Evolutionary conservation across 2,888 invertebrate species (phyloP).

Genomic region (Sphinx pinastri): DNA sequence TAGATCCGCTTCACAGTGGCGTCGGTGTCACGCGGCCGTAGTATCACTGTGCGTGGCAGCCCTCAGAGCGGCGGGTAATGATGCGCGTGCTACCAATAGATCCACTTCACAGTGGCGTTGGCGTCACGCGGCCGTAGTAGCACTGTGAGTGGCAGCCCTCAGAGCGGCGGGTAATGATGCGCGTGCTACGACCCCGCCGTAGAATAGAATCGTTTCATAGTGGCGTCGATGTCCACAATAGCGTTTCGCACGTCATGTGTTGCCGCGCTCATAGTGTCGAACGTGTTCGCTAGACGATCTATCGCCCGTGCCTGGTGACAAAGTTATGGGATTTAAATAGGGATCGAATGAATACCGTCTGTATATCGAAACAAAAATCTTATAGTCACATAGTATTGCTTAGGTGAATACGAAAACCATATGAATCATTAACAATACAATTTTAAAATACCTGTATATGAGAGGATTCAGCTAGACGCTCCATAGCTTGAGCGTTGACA

Average conservation of each 20-base stretch:
- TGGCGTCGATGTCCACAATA: conserved; percentile 68
- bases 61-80: conserved; percentile 30
- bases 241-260: conserved; percentile 68
- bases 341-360: too few relatives aligned
- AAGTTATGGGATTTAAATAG: not conserved
- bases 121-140: conserved; percentile 49
- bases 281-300: conserved; percentile 67
- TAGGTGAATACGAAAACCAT: too few relatives aligned
- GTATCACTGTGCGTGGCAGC: not conserved
- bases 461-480: conserved; percentile 70
- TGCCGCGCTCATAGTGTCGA: conserved; percentile 62
- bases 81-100: conserved; percentile 64
- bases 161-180: conserved; percentile 36
- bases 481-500: conserved; percentile 68
- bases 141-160: not conserved
- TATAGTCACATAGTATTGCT: too few relatives aligned
- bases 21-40: conserved; percentile 57
- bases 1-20: conserved; percentile 70
- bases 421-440: too few relatives aligned
- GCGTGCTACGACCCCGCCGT: conserved; percentile 66
- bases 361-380: too few relatives aligned
- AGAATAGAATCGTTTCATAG: conserved; percentile 70
- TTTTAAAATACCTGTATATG: conserved; percentile 67
- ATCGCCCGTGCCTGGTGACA: conserved; percentile 66
- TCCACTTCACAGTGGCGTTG: conserved; percentile 69